Evolutionary conservation across 2,888 invertebrate species (phyloP), one percentile per base, ranked within the genome.

Genomic region (Slavum lentiscoides): DNA sequence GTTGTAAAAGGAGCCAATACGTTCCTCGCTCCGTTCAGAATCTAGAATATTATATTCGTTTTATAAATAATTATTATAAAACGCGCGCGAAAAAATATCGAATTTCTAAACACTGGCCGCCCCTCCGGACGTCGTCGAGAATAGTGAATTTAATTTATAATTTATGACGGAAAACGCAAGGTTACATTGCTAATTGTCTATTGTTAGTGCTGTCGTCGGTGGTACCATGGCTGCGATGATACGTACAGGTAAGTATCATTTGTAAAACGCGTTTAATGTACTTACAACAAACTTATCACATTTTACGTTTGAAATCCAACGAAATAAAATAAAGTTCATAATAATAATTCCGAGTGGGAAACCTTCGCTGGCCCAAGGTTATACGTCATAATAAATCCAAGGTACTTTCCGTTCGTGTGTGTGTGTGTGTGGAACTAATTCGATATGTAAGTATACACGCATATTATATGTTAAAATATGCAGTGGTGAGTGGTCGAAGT

Each of bases 121-220:
- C 55, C 55, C 4, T 2, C 30, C 4, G 30, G 30, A 30, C 30
- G 30, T 2, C 30, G 30, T 2, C 4, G 2, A 53, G 2, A 53
- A 19, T 43, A 69, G 21, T 30, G 19, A 69, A n/a, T 66, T 69
- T 37, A n/a, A 37, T 70, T 58, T 37, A 30, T 37, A 58, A 58
- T 70, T 58, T 58, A 70, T n/a, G 58, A 70, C 39, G 11, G 70
- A 58, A 39, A 58, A 70, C 58, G 3, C 70, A 70, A 70, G 70
- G 70, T 70, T 70, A 66, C 37, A 37, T 70, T 39, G 39, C n/a
- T 70, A 58, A 70, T 70, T 58, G 39, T 39, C 58, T 37, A 58
- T 70, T 70, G 58, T 70, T 70, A 55, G 30, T 37, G 37, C 30
- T 58, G 70, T 58, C 21, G n/a, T 66, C 11, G 39, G 66, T 39